Evolutionary conservation across 2,888 invertebrate species (phyloP).

Genomic region (Watsonalla binaria): DNA sequence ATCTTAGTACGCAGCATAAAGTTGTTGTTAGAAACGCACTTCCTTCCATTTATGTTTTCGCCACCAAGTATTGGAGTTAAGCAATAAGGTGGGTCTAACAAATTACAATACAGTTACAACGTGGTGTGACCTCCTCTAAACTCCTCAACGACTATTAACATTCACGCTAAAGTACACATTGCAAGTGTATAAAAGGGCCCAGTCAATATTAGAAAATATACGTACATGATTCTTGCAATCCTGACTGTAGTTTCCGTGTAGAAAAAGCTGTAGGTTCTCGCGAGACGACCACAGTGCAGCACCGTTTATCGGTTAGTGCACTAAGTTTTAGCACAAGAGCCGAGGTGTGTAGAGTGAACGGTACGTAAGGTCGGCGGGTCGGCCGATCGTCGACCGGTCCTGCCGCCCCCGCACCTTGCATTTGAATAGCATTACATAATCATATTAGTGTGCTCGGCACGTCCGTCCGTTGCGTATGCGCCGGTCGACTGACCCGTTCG

Average conservation of each 20-base stretch:
- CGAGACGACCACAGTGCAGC: slow-evolving; percentile 22
- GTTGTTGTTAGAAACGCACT: too few relatives aligned
- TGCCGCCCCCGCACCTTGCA: slow-evolving; percentile 59
- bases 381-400: slow-evolving; percentile 62
- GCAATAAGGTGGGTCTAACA: too few relatives aligned
- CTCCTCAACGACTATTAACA: slow-evolving; percentile 4
- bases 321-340: slow-evolving; percentile 53
- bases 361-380: slow-evolving; percentile 79
- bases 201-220: slow-evolving; percentile 19
- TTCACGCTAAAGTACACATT: slow-evolving; percentile 10
- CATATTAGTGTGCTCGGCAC: neutral
- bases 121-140: neutral
- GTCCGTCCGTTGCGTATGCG: neutral
- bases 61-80: too few relatives aligned
- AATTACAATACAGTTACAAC: too few relatives aligned
- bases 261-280: slow-evolving; percentile 16
- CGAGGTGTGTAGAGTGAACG: slow-evolving; percentile 65
- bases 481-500: neutral
- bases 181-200: slow-evolving; percentile 9
- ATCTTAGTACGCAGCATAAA: too few relatives aligned
- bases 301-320: slow-evolving; percentile 37
- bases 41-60: too few relatives aligned
- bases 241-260: slow-evolving; percentile 27
- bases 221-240: slow-evolving; percentile 39
- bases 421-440: slow-evolving; percentile 25